Evolutionary conservation across 2,797 vertebrate genomes (phyloP), one percentile per base, ranked within the genome.

Genomic region (Neosilurus hyrtlii): DNA sequence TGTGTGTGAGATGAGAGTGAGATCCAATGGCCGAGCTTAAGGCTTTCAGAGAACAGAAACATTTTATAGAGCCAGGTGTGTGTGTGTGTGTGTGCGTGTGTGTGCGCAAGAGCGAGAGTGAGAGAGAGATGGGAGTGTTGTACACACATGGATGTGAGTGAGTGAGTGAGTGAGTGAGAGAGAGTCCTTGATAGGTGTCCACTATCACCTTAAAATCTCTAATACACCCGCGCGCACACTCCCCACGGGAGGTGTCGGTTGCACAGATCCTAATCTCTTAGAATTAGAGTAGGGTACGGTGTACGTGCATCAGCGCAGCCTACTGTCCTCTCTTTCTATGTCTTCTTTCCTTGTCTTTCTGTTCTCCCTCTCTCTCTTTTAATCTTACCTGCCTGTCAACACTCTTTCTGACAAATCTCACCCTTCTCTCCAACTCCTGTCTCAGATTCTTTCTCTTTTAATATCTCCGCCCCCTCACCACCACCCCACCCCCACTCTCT

Each of bases 121-220:
- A 79, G 9, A 88, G 89, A 83, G 63, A 81, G 10, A 70, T 71
- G 68, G 15, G 67, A 49, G 22, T 24, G 22, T 52, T 71, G 49
- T 52, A 52, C 49, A 43, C 37, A 52, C n/a, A 71, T 51, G 67
- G 62, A 49, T 67, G 84, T 85, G 84, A 87, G 88, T 89, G 90
- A 89, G 90, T 87, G 90, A 63, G 66, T n/a, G n/a, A 43, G 84
- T 85, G 84, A 87, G 88, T 89, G 90, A 89, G 90, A 87, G 90
- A 63, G 66, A 76, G 49, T 68, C 65, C 81, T 82, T 35, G 43
- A 43, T 67, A 72, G 62, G 72, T 75, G 30, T 66, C 12, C 15
- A 20, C 49, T 79, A 68, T 30, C 43, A 7, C 26, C 52, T 68
- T 68, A 26, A 83, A 75, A 57, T 75, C 72, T 75, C 72, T 22